Evolutionary conservation across 2,113 vertebrate species (phyloP).

Genomic region (cattle (Bos taurus)): ARS-UCD2.0 NC_037334.1:30486001-30486500

Average conservation of each 20-base stretch:
- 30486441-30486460: too few species aligned
- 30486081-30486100: background rate
- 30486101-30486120: background rate
- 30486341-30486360: background rate
- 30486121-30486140: background rate
- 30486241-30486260: background rate
- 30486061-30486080: background rate
- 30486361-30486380: background rate
- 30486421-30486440: too few species aligned
- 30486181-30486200: background rate
- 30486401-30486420: too few species aligned
- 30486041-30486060: background rate
- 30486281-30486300: background rate
- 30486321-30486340: background rate
- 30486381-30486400: background rate
- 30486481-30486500: fast-evolving
- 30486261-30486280: background rate
- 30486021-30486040: background rate
- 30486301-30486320: background rate
- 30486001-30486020: background rate
- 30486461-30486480: too few species aligned
- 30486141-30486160: background rate
- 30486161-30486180: background rate
- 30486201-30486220: background rate
- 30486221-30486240: background rate